Base-by-base conservation (phyloP, 1,140 invertebrate species). In the Drosophila gunungcola region DNA sequence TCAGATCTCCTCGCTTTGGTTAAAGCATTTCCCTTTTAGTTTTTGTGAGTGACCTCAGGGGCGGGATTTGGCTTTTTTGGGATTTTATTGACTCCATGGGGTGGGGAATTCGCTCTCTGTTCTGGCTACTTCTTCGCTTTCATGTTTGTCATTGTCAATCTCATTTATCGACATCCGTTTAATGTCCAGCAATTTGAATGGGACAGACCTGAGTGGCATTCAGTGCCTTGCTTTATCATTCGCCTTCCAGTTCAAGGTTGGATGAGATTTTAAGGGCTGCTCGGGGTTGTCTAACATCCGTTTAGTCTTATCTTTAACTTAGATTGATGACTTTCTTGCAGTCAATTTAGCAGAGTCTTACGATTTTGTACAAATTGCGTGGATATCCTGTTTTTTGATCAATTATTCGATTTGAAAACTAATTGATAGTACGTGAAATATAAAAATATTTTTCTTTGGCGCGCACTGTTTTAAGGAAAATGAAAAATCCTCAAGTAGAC, bases 71-170 rank as follows among this genome's bases (percentile, higher is more conserved):
- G 70, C 69, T 76, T 76, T 46, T 82, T 58, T 36, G 63, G 54
- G 57, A 69, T 76, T 83, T 88, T 83, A 86, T 84, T 80, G 76
- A 73, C 76, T 89, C 63, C 49, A 46, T 57, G 68, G 72, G 68
- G 41, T 48, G 57, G 62, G 42, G 16, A 16, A 41, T 73, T 73
- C 46, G 38, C 60, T 69, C 68, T 73, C 64, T 58, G 60, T 62
- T 77, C 58, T 61, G 67, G 83, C 78, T 73, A 82, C 75, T 78
- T 81, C 83, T 78, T 84, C 80, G 80, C 76, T 89, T 83, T 77
- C 83, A 80, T 88, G 84, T 84, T 89, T 88, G 83, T 88, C 83
- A 88, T 89, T 88, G 83, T 88, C 83, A 86, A 88, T 88, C 83
- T 88, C 79, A 84, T 88, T 89, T 88, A 88, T 88, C 76, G 83